phyloP scores from a whole-genome alignment of 2,888 invertebrate genomes.

The Diachrysia chrysitis region DNA sequence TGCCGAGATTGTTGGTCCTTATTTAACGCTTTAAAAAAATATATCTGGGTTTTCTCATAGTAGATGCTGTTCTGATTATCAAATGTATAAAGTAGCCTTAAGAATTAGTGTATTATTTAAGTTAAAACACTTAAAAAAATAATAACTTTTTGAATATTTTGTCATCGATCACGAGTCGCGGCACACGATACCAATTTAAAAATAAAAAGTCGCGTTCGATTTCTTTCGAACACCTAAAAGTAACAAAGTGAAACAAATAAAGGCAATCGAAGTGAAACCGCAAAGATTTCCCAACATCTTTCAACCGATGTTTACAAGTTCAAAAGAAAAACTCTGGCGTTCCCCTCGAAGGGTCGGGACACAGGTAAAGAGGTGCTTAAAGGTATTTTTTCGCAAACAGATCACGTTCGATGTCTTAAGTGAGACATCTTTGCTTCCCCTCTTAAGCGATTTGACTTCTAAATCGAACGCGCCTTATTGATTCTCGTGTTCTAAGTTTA shows the following conservation, averaged over 20 bases:
- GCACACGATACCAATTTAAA: constrained; percentile 12
- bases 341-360: constrained; percentile 66
- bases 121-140: too few species aligned
- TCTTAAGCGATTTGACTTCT: constrained; percentile 76
- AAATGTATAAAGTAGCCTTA: not conserved
- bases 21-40: not conserved
- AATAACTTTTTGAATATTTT: not conserved
- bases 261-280: constrained; percentile 79
- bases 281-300: constrained; percentile 80
- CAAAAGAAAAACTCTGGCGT: constrained; percentile 71
- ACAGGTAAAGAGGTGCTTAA: constrained; percentile 83
- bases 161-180: not conserved
- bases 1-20: not conserved
- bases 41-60: not conserved
- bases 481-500: constrained; percentile 65
- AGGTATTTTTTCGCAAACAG: constrained; percentile 85
- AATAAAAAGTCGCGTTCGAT: constrained; percentile 60
- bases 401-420: constrained; percentile 88
- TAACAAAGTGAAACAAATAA: constrained; percentile 71
- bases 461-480: constrained; percentile 79
- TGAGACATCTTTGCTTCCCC: constrained; percentile 85
- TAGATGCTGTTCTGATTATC: not conserved
- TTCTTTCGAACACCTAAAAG: constrained; percentile 59
- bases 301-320: constrained; percentile 83
- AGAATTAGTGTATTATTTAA: not conserved